A percentile compares a stretch with the other conserved stretches of the same genome.
Evolutionary conservation across 2,888 invertebrate species (phyloP).

Genomic region (Dione juno): DNA sequence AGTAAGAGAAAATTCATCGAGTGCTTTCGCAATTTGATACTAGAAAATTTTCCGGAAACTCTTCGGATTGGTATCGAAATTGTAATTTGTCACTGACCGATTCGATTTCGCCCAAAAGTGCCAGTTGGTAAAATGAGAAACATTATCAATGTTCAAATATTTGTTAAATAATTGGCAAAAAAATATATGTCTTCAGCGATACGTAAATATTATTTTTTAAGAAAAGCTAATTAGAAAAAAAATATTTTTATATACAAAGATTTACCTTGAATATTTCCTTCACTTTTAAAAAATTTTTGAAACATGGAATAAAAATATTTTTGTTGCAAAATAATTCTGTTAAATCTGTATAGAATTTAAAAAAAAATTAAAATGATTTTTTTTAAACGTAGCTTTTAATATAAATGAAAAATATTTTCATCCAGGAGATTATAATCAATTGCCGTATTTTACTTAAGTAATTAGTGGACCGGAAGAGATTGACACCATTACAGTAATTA

Average conservation of each 20-base stretch:
- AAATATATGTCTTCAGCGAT: neutral
- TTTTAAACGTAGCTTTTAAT: neutral
- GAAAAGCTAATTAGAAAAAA: no score
- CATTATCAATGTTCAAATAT: constrained; percentile 14
- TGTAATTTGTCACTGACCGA: constrained; percentile 41
- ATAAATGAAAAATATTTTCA: neutral
- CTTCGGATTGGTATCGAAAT: constrained; percentile 44
- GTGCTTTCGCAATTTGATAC: constrained; percentile 66
- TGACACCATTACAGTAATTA: constrained; percentile 2
- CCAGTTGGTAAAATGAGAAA: neutral
- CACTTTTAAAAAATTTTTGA: no score
- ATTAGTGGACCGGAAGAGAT: constrained; percentile 17
- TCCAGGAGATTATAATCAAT: neutral
- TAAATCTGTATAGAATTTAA: neutral
- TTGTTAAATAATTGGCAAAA: neutral
- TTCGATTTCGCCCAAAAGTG: constrained; percentile 22
- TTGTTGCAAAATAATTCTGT: no score
- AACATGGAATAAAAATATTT: no score
- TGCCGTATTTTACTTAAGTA: constrained; percentile 2
- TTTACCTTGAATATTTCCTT: no score
- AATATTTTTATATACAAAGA: no score
- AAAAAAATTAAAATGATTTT: no score
- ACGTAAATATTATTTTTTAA: neutral
- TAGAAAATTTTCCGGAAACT: constrained; percentile 69
- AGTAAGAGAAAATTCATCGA: constrained; percentile 72